Evolutionary conservation across 2,113 vertebrate genomes (phyloP).

Genomic region (Damaliscus lunatus): DNA sequence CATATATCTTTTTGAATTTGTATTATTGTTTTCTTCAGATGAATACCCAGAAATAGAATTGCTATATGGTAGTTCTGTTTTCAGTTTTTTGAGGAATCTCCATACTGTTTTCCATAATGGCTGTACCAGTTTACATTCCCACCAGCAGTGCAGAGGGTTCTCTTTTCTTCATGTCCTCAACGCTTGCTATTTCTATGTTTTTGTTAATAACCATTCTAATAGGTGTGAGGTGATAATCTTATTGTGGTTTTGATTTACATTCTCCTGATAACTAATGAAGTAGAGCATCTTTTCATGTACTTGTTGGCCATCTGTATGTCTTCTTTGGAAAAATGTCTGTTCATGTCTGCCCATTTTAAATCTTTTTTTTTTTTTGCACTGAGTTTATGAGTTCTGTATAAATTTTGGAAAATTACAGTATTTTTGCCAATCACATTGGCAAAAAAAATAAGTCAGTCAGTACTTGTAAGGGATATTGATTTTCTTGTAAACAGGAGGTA

Average conservation of each 20-base stretch:
- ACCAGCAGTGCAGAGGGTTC: not conserved
- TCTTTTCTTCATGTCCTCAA: not conserved
- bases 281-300: not conserved
- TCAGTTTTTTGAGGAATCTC: not conserved
- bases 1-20: not conserved
- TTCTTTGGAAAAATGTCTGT: not conserved
- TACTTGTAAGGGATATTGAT: not conserved
- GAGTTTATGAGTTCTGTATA: not conserved
- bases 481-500: not conserved
- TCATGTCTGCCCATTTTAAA: not conserved
- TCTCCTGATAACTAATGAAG: not conserved
- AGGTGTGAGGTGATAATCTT: not conserved
- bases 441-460: not conserved
- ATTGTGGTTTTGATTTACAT: not conserved
- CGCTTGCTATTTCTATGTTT: not conserved
- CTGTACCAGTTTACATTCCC: not conserved
- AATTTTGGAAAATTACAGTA: not conserved
- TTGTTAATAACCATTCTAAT: not conserved
- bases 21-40: not conserved
- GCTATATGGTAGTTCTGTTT: not conserved
- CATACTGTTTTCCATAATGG: not conserved
- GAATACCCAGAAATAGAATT: not conserved
- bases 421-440: slow-evolving; percentile 15
- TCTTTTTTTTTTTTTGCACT: not conserved
- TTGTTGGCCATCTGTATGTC: not conserved